Conservation (phyloP, 2,888 invertebrate genomes). For the Lutraria lutraria region DNA sequence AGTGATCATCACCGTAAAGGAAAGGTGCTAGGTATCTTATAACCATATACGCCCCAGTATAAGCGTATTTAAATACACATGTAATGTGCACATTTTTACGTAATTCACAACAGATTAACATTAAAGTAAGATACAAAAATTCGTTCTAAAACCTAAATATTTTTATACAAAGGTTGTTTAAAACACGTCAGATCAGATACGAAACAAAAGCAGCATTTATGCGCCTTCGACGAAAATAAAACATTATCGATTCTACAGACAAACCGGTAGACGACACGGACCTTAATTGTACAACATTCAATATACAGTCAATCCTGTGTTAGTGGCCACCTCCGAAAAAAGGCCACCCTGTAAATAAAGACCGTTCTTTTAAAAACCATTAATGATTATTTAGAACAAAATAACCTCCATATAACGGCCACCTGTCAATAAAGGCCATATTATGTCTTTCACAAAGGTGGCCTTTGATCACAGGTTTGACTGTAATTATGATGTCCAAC, state of each 20-base stretch:
- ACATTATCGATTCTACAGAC: too few species aligned
- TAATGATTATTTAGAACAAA: too few species aligned
- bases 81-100: neutral
- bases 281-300: neutral
- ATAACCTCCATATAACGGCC: too few species aligned
- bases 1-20: neutral
- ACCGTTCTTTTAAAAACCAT: too few species aligned
- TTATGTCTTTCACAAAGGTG: too few species aligned
- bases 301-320: conserved; percentile 1
- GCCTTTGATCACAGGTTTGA: too few species aligned
- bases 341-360: too few species aligned
- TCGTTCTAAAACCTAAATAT: conserved; percentile 1
- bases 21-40: neutral
- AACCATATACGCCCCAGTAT: neutral
- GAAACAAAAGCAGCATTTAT: neutral
- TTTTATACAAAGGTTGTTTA: neutral
- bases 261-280: neutral
- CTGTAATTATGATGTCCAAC: too few species aligned
- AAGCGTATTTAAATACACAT: neutral
- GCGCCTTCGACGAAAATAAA: too few species aligned
- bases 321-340: too few species aligned
- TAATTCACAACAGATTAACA: conserved; percentile 4
- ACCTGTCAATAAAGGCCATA: too few species aligned
- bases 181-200: neutral
- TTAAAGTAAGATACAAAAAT: neutral